These are phyloP conservation scores for Nymphicus hollandicus DNA, from an alignment of 2,113 vertebrate species.

Conservation along the genomic window DNA sequence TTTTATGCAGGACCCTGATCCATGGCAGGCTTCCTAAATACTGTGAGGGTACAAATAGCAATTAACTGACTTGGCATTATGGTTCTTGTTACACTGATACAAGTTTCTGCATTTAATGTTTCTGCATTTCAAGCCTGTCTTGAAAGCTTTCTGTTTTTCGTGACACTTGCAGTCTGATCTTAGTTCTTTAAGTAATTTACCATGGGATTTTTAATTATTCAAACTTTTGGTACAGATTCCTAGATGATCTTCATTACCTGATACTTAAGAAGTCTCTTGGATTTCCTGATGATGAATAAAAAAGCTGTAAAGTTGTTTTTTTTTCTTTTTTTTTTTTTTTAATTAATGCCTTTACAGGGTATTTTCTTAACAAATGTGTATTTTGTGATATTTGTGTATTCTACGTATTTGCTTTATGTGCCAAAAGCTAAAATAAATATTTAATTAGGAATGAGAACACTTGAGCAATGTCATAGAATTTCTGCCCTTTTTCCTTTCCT, in stretches of 20 bases:
- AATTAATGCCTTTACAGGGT: background rate
- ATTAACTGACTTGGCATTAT: background rate
- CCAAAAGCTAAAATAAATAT: background rate
- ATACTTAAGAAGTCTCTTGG: background rate
- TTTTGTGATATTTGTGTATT: background rate
- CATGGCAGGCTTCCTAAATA: background rate
- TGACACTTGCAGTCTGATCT: background rate
- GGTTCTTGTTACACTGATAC: fast-evolving
- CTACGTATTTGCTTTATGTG: background rate
- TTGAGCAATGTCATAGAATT: background rate
- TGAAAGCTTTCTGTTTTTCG: background rate
- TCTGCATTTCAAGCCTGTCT: fast-evolving
- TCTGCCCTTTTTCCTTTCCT: background rate
- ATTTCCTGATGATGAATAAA: background rate
- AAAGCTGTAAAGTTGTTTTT: background rate
- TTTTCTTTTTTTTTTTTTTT: background rate
- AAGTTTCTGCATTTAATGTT: background rate
- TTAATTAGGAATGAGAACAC: background rate
- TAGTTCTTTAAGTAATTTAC: background rate
- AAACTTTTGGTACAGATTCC: background rate
- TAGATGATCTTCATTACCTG: background rate
- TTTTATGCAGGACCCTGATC: background rate
- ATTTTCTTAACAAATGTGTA: background rate
- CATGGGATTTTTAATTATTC: background rate
- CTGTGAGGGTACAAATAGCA: background rate